Evolutionary conservation across 2,797 vertebrate species (phyloP).

Genomic region (Alectoris magna): DNA sequence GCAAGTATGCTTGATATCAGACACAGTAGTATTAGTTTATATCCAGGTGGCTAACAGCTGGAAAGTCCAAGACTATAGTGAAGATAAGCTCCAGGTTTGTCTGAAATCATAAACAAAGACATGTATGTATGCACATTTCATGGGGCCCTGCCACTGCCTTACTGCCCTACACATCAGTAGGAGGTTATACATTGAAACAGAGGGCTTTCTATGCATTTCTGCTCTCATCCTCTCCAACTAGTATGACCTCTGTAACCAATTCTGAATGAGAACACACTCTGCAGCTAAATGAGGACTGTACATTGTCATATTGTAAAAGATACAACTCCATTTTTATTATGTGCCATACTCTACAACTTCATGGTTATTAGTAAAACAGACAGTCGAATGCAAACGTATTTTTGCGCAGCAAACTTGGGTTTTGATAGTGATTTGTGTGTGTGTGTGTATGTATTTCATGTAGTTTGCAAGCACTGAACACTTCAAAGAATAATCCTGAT

Average conservation of each 20-base stretch:
- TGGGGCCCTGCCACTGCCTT: background rate
- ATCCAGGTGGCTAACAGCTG: background rate
- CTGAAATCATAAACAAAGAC: background rate
- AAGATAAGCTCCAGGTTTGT: background rate
- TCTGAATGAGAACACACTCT: fast-evolving
- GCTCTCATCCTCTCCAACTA: background rate
- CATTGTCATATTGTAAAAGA: background rate
- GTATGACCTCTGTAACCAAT: background rate
- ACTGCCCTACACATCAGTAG: background rate
- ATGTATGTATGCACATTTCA: background rate
- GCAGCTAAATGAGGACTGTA: background rate
- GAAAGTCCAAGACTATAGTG: background rate
- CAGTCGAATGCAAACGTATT: background rate
- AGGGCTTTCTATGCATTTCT: background rate
- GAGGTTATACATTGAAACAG: background rate
- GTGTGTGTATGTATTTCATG: background rate
- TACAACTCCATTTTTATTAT: background rate
- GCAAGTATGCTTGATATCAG: background rate
- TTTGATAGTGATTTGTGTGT: background rate
- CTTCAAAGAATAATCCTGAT: background rate
- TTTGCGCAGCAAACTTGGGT: background rate
- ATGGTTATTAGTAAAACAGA: background rate
- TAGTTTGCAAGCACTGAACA: background rate
- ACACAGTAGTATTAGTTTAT: background rate
- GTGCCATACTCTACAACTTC: background rate